These are phyloP conservation scores for Pholis gunnellus DNA, from an alignment of 2,113 vertebrate genomes.

Conservation along the genomic window DNA sequence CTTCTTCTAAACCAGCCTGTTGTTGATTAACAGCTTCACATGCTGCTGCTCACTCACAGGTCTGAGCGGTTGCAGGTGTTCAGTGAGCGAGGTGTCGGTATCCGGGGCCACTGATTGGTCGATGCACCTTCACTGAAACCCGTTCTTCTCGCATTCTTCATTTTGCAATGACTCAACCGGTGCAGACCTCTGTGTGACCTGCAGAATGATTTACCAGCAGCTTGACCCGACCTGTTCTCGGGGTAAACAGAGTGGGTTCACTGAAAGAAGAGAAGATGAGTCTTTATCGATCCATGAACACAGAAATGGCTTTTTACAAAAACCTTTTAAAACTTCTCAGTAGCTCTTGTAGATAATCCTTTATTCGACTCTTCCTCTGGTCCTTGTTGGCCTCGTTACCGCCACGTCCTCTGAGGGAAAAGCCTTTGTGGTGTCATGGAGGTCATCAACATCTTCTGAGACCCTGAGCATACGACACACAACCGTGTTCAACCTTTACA, in stretches of 20 bases:
- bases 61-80: constrained; percentile 3
- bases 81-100: not conserved
- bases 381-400: constrained; percentile 55
- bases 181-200: constrained; percentile 43
- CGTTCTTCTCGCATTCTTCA: not conserved
- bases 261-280: not conserved
- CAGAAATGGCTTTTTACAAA: not conserved
- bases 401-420: constrained; percentile 33
- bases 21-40: constrained; percentile 44
- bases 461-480: not conserved
- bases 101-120: constrained; percentile 10
- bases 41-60: not conserved
- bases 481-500: no score
- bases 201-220: constrained; percentile 68
- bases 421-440: constrained; percentile 13
- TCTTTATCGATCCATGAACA: not conserved
- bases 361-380: constrained; percentile 63
- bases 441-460: constrained; percentile 12
- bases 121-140: not conserved
- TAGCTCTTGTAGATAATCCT: no score
- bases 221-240: not conserved
- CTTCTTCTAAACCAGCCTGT: not conserved
- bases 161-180: constrained; percentile 22
- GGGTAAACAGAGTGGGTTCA: constrained; percentile 32
- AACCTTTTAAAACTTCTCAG: no score